phyloP scores from a whole-genome alignment of 2,888 invertebrate species.

The Lasioglossum oenotherae region DNA sequence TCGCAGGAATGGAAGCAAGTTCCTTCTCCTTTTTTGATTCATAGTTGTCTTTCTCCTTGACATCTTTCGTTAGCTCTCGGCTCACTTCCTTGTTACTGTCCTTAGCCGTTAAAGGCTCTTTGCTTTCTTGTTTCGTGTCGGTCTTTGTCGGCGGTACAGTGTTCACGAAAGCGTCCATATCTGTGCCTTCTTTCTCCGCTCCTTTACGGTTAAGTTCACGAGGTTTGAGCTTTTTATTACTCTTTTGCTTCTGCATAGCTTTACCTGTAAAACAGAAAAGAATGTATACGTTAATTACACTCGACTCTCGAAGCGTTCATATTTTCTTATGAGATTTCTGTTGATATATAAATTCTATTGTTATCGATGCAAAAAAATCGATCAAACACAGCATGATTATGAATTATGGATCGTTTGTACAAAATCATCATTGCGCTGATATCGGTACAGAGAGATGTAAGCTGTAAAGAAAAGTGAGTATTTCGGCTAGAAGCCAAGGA shows the following conservation, averaged over 20 bases:
- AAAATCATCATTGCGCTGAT: slow-evolving; percentile 44
- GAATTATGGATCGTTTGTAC: slow-evolving; percentile 19
- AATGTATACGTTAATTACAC: not conserved
- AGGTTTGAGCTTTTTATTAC: slow-evolving; percentile 85
- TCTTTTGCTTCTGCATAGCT: slow-evolving; percentile 85
- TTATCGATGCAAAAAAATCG: not conserved
- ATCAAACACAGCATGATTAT: not conserved
- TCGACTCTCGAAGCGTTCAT: not conserved
- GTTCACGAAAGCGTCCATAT: slow-evolving; percentile 87
- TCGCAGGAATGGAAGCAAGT: slow-evolving; percentile 33
- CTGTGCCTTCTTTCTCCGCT: slow-evolving; percentile 87
- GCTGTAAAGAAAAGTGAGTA: slow-evolving; percentile 76
- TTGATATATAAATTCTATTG: not conserved
- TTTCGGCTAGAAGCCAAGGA: slow-evolving; percentile 77
- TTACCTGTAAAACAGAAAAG: slow-evolving; percentile 74
- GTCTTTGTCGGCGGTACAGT: slow-evolving; percentile 64
- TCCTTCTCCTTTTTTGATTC: slow-evolving; percentile 75
- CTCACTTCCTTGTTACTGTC: slow-evolving; percentile 67
- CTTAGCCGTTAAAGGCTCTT: slow-evolving; percentile 61
- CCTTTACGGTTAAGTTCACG: slow-evolving; percentile 86
- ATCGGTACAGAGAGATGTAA: slow-evolving; percentile 60
- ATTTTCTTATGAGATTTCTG: not conserved
- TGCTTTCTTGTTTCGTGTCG: slow-evolving; percentile 69
- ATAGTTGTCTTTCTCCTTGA: slow-evolving; percentile 77
- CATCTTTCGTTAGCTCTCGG: slow-evolving; percentile 72